Evolutionary conservation across 2,888 invertebrate species (phyloP), one percentile per base, ranked within the genome.

Genomic region (Pomacea canaliculata): DNA sequence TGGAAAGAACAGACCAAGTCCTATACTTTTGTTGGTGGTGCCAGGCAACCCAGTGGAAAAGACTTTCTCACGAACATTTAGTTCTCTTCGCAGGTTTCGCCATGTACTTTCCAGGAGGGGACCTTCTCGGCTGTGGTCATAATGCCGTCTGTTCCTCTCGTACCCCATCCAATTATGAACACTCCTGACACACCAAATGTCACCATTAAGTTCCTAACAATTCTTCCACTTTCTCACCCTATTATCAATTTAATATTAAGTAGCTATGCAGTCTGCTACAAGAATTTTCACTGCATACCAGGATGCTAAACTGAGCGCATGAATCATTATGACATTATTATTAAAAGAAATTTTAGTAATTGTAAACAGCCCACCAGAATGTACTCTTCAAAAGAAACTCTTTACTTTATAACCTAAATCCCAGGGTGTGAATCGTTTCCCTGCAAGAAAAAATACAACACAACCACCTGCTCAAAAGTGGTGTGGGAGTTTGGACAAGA

Each of bases 41-140:
- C 51, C 51, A 56, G 51, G 51, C 51, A 56, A 56, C 0, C 51
- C 51, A 56, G 51, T 56, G 51, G 62, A 67, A 23, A 69, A 51
- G 59, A 68, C 37, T 8, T 66, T 60, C 60, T 79, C 72, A 48
- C 73, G 70, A 49, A 79, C 82, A 71, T 80, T 81, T 73, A 86
- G 81, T 71, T 86, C 85, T 73, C 79, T 79, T 76, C 76, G 80
- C 63, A 87, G 80, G 19, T 74, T 73, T 66, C 79, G 81, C 80
- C 83, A 83, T 16, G 85, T 81, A 75, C 80, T 76, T 70, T 82
- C 82, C 48, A 83, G 78, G 27, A 85, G 49, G 46, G 87, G 87
- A 46, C 86, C 86, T 76, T 84, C 78, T 69, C 86, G 78, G 80
- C 86, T 87, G 79, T 85, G 85, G 73, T 87, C 86, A 78, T 84